Percentiles rank a stretch among this genome's conserved stretches.
These are phyloP conservation scores for Caenorhabditis remanei DNA, from an alignment of 1,140 invertebrate genomes.

Conservation along the genomic window DNA sequence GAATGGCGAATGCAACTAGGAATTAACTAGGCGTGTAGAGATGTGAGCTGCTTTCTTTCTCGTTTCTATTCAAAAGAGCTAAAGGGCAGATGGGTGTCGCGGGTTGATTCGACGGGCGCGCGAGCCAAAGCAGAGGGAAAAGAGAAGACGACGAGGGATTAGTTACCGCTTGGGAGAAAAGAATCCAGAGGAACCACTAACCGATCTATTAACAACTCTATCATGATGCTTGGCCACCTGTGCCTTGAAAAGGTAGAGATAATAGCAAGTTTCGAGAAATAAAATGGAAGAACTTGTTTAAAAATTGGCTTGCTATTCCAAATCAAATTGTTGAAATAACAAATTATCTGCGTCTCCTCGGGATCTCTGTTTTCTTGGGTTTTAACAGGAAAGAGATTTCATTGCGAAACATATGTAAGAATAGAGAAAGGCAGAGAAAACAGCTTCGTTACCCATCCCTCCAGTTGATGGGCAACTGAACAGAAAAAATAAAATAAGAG, in stretches of 20 bases:
- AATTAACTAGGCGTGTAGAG: constrained; percentile 52
- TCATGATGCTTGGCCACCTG: neutral
- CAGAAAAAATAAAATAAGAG: neutral
- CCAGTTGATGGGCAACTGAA: constrained; percentile 21
- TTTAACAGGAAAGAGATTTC: neutral
- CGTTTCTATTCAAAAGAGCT: constrained; percentile 40
- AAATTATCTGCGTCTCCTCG: constrained; percentile 11
- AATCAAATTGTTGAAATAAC: neutral
- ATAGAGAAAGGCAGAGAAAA: neutral
- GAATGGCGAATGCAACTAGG: constrained; percentile 39
- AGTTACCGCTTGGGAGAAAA: constrained; percentile 20
- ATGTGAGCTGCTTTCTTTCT: constrained; percentile 41
- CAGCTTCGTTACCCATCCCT: neutral
- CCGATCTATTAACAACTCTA: constrained; percentile 4
- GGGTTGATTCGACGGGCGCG: constrained; percentile 38
- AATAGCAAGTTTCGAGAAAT: neutral
- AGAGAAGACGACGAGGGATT: constrained; percentile 10
- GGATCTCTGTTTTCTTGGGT: constrained; percentile 2
- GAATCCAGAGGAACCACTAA: constrained; percentile 5
- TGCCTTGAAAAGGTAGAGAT: neutral
- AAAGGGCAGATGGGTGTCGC: constrained; percentile 44
- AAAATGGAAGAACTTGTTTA: no score
- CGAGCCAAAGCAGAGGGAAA: constrained; percentile 5
- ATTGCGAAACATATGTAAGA: constrained; percentile 22
- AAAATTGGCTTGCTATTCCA: neutral